These are phyloP conservation scores for Ctenochaetus hawaiiensis DNA, from an alignment of 2,797 vertebrate species.

Conservation along the genomic window DNA sequence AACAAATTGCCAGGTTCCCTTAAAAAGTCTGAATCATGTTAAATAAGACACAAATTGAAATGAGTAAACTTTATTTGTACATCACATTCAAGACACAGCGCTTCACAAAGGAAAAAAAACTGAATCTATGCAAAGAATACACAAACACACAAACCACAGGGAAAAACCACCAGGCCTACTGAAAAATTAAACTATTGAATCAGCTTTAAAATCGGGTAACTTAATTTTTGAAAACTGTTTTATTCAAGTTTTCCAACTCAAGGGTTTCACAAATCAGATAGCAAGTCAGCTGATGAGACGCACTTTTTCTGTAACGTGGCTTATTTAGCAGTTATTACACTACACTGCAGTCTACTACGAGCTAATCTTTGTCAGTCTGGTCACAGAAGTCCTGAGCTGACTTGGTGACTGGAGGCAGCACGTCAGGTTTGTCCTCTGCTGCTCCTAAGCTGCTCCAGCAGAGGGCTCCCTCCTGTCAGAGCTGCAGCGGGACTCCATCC, in stretches of 20 bases:
- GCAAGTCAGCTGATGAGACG: background rate
- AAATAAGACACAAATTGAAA: background rate
- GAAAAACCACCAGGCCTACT: background rate
- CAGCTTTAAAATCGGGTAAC: background rate
- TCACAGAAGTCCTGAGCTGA: conserved; percentile 1
- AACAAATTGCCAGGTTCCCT: too few relatives aligned
- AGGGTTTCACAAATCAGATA: background rate
- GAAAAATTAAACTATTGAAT: background rate
- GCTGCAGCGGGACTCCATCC: conserved; percentile 54
- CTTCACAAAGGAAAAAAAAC: background rate
- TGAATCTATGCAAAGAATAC: background rate
- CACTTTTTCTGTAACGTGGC: too few relatives aligned
- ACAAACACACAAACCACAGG: background rate
- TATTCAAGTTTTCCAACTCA: background rate
- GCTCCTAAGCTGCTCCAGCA: background rate
- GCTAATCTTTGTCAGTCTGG: background rate
- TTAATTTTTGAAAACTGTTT: background rate
- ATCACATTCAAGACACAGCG: background rate
- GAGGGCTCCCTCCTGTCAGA: conserved; percentile 58
- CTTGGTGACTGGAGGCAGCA: conserved; percentile 47
- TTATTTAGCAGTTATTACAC: too few relatives aligned
- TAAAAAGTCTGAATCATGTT: background rate
- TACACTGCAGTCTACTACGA: background rate
- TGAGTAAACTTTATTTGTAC: conserved; percentile 11
- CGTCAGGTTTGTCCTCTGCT: conserved; percentile 41